Percentiles rank a stretch among this genome's conserved stretches.
Evolutionary conservation across 1,140 invertebrate species (phyloP).

Genomic region (Hyles euphorbiae): DNA sequence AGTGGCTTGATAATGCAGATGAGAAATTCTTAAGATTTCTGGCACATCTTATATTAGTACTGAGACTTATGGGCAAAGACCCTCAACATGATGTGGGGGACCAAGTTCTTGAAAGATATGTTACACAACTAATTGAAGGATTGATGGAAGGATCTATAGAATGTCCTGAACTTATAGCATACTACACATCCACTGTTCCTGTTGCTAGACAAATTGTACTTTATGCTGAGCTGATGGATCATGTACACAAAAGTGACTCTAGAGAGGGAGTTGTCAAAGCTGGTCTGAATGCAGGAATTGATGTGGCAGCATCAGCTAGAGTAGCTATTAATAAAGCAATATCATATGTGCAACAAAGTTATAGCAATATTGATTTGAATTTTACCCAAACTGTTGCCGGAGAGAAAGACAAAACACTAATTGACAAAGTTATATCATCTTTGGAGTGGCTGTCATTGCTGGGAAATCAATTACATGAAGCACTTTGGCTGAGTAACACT

Average conservation of each 20-base stretch:
- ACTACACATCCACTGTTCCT: slow-evolving; percentile 88
- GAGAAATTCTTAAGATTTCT: slow-evolving; percentile 85
- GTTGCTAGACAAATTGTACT: slow-evolving; percentile 81
- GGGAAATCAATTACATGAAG: slow-evolving; percentile 85
- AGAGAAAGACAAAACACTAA: slow-evolving; percentile 78
- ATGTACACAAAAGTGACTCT: slow-evolving; percentile 80
- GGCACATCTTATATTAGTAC: slow-evolving; percentile 90
- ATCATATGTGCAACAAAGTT: slow-evolving; percentile 60
- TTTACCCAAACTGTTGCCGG: slow-evolving; percentile 53
- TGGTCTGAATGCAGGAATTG: slow-evolving; percentile 80
- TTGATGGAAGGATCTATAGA: slow-evolving; percentile 75
- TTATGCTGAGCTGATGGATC: slow-evolving; percentile 88
- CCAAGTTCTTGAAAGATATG: slow-evolving; percentile 83
- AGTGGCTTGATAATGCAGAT: slow-evolving; percentile 55
- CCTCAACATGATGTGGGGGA: slow-evolving; percentile 81
- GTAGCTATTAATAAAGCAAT: slow-evolving; percentile 88
- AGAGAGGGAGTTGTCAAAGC: slow-evolving; percentile 68
- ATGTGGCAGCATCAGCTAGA: slow-evolving; percentile 89
- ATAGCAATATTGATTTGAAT: slow-evolving; percentile 58
- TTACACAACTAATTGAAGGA: slow-evolving; percentile 82
- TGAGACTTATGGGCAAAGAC: slow-evolving; percentile 84
- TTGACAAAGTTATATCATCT: slow-evolving; percentile 81
- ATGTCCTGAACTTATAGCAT: slow-evolving; percentile 85
- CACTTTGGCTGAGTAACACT: slow-evolving; percentile 91
- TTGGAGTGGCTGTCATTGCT: slow-evolving; percentile 93